Evolutionary conservation across 2,113 vertebrate genomes (phyloP).

Genomic region (Synchiropus splendidus): DNA sequence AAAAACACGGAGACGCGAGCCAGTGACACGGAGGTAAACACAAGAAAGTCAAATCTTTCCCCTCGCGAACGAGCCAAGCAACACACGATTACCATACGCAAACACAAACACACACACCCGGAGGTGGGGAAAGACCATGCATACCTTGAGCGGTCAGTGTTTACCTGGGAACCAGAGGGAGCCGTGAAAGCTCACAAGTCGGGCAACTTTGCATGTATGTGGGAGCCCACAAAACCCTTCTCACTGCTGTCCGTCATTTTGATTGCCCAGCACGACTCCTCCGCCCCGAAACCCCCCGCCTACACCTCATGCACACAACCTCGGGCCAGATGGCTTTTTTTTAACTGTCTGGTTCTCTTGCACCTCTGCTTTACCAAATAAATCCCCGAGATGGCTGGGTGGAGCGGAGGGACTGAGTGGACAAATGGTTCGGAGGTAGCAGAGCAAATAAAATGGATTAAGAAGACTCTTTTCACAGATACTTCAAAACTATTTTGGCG

Average conservation of each 20-base stretch:
- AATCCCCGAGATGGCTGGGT: conserved; percentile 68
- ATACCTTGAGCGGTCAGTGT: conserved; percentile 69
- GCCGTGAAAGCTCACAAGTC: conserved; percentile 86
- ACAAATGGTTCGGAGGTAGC: conserved; percentile 89
- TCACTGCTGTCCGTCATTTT: conserved; percentile 91
- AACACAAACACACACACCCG: conserved; percentile 42
- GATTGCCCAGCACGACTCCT: conserved; percentile 87
- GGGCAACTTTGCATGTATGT: conserved; percentile 93
- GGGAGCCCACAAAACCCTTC: conserved; percentile 94
- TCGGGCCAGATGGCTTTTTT: conserved; percentile 90
- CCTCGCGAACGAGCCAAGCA: conserved; percentile 35
- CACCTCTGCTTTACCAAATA: conserved; percentile 86
- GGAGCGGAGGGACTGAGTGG: conserved; percentile 61
- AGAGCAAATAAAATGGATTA: conserved; percentile 74
- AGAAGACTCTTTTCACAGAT: conserved; percentile 69
- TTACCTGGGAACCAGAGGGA: conserved; percentile 82
- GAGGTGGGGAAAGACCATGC: conserved; percentile 32
- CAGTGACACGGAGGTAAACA: conserved; percentile 34
- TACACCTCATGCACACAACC: conserved; percentile 5
- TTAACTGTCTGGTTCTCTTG: conserved; percentile 88
- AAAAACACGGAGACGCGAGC: conserved; percentile 24
- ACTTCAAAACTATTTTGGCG: conserved; percentile 65
- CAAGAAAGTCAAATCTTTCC: conserved; percentile 25
- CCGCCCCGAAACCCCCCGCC: conserved; percentile 40
- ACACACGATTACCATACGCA: conserved; percentile 56